Evolutionary conservation across 2,113 vertebrate genomes (phyloP).

Genomic region (Glaucidium brasilianum): DNA sequence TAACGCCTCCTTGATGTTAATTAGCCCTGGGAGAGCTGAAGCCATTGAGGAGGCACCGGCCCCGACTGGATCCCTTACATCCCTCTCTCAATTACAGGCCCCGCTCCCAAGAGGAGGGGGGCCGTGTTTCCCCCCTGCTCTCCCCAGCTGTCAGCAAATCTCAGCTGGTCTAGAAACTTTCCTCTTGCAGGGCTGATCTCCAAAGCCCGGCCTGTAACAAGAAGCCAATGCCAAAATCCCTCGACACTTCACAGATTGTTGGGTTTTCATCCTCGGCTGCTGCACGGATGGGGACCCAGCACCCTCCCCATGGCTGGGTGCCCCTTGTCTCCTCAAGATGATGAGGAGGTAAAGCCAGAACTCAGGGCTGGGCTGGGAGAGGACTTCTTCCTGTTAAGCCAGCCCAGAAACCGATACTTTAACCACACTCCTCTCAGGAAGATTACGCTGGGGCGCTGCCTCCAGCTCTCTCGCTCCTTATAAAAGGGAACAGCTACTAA

Average conservation of each 20-base stretch:
- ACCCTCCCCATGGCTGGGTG: fast-evolving
- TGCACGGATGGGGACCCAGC: too few relatives aligned
- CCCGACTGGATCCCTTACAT: not conserved
- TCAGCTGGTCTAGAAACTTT: not conserved
- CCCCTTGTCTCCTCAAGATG: not conserved
- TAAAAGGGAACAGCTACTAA: not conserved
- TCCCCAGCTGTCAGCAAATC: not conserved
- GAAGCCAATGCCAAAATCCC: not conserved
- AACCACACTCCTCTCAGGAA: not conserved
- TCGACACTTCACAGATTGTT: fast-evolving
- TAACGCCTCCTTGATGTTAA: not conserved
- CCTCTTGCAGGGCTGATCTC: too few relatives aligned
- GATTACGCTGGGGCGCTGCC: not conserved
- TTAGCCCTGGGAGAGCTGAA: not conserved
- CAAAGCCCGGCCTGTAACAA: not conserved
- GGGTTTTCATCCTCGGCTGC: not conserved
- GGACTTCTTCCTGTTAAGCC: not conserved
- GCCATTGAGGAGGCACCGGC: not conserved
- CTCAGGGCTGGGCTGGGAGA: not conserved
- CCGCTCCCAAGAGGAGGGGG: not conserved
- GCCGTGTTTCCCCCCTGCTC: not conserved
- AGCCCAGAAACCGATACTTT: not conserved
- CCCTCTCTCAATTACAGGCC: not conserved
- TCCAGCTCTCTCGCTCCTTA: not conserved
- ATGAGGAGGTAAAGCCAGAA: not conserved